phyloP scores from a whole-genome alignment of 2,888 invertebrate genomes.

The Gandaritis pyraliata region DNA sequence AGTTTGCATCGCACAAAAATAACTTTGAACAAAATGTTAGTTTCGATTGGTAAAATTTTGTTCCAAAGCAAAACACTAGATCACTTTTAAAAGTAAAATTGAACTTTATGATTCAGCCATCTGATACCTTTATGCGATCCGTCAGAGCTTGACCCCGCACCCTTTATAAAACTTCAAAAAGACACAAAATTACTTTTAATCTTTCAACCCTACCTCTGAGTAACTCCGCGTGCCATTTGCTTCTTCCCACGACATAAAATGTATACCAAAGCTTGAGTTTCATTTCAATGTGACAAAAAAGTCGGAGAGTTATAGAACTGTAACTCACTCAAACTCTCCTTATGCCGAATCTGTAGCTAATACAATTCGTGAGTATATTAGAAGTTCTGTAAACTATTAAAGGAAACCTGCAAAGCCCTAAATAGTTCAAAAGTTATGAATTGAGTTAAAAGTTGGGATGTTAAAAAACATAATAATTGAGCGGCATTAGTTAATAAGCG shows the following conservation, averaged over 20 bases:
- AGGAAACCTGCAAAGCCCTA: too few species aligned
- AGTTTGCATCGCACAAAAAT: too few species aligned
- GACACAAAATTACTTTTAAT: constrained; percentile 38
- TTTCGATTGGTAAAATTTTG: too few species aligned
- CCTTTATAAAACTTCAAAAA: constrained; percentile 28
- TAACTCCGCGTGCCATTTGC: constrained; percentile 23
- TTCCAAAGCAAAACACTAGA: background rate
- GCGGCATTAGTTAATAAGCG: too few species aligned
- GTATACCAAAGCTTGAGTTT: constrained; percentile 6
- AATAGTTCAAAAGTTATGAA: too few species aligned
- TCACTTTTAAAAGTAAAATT: background rate
- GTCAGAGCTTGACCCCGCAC: constrained; percentile 4
- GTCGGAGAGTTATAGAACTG: constrained; percentile 1
- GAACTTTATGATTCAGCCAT: background rate
- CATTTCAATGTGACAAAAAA: background rate
- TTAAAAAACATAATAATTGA: too few species aligned
- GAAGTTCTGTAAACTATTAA: too few species aligned
- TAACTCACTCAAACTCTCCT: background rate
- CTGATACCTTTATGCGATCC: background rate
- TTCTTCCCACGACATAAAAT: constrained; percentile 27
- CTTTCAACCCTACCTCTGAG: constrained; percentile 28
- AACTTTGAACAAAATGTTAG: too few species aligned
- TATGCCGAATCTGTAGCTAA: too few species aligned
- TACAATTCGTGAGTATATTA: too few species aligned
- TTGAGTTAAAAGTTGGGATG: too few species aligned